phyloP scores from a whole-genome alignment of 1,140 invertebrate genomes.

The Drosophila neocordata region DNA sequence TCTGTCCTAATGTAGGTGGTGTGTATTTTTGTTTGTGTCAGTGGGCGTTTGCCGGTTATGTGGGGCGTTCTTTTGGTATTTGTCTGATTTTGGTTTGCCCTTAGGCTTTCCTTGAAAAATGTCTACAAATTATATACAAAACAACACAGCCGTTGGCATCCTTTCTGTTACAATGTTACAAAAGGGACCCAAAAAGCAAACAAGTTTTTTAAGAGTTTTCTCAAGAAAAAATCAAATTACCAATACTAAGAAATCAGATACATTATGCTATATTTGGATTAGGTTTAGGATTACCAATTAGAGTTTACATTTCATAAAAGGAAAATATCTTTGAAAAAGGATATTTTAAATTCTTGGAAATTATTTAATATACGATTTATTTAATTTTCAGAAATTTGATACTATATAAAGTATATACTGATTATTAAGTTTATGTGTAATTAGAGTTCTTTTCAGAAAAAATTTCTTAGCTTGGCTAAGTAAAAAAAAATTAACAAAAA shows the following conservation, averaged over 20 bases:
- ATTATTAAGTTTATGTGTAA: too few relatives aligned
- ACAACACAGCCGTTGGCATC: background rate
- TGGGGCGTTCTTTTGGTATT: conserved; percentile 29
- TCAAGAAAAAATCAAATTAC: background rate
- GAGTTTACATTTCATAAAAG: too few relatives aligned
- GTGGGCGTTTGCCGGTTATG: conserved; percentile 28
- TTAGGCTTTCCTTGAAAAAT: conserved; percentile 56
- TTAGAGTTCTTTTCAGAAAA: too few relatives aligned
- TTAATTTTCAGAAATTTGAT: too few relatives aligned
- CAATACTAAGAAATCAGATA: background rate
- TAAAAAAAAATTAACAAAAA: too few relatives aligned
- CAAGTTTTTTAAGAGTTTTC: background rate
- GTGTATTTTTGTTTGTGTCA: conserved; percentile 30
- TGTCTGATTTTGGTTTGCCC: conserved; percentile 48
- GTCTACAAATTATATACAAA: conserved; percentile 59
- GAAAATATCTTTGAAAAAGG: too few relatives aligned
- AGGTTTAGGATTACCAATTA: too few relatives aligned
- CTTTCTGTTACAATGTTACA: background rate
- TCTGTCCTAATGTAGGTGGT: conserved; percentile 29
- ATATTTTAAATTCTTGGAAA: too few relatives aligned
- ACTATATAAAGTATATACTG: too few relatives aligned
- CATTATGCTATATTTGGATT: too few relatives aligned
- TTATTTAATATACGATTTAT: too few relatives aligned
- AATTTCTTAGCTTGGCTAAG: too few relatives aligned
- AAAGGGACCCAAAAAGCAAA: background rate